Evolutionary conservation across 2,113 vertebrate genomes (phyloP), one percentile per base, ranked within the genome.

Genomic region (Scophthalmus maximus): DNA sequence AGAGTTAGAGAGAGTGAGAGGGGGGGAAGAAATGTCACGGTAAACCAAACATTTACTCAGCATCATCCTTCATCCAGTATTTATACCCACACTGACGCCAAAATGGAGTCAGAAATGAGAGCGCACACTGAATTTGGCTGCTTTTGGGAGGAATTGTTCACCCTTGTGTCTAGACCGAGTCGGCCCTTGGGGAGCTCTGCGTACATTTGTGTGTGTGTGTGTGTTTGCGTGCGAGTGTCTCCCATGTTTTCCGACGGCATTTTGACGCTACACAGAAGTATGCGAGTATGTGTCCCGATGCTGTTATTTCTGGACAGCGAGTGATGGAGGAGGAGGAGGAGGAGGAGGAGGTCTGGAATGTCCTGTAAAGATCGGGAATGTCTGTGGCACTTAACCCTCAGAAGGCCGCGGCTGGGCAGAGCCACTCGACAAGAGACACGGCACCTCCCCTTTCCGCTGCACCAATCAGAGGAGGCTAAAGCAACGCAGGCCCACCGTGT

Each of bases 301-400:
- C 40, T 78, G 77, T 82, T 89, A 87, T 88, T 88, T 83, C 71
- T 86, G 84, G 84, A 77, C 36, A 36, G 62, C 7, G 27, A 55
- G 18, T 2, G 14, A 57, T 55, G 18, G 17, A 34, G 38, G 40
- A 49, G 46, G 59, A 62, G 68, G 40, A 49, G 46, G 59, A 62
- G 68, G 50, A 60, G 73, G 1, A 67, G 68, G 4, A 52, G 67
- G 51, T 47, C 71, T 66, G 84, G 87, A 91, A 89, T 86, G 81
- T 89, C 76, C 76, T 53, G 60, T 68, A 75, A 79, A 65, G 76
- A 82, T 63, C 82, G 76, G 79, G 85, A 90, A 87, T 87, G 80
- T 85, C 78, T 88, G 71, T 11, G 49, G 50, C 63, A 74, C 72
- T 72, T 73, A 73, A 86, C 83, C 76, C 73, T n/a, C 68, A 18